Base-by-base conservation (phyloP, 2,888 invertebrate genomes). In the Agrotis puta region DNA sequence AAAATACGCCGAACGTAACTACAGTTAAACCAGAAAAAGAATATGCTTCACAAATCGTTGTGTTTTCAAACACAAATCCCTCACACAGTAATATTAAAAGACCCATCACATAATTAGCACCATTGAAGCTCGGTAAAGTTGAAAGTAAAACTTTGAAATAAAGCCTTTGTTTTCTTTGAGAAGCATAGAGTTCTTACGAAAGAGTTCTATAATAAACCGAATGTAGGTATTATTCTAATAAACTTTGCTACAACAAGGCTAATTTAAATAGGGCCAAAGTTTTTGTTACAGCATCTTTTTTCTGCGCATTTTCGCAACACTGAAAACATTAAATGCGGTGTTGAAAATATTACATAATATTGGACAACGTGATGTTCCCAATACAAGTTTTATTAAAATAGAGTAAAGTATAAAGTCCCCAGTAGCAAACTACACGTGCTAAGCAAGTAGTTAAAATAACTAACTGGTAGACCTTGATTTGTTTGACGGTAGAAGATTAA, bases 201-300 rank as follows among this genome's bases (percentile, higher is more conserved):
- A 59, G 43, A 45, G 33, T 39, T 48, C 39, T 50, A 56, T 51
- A 56, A 56, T 56, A 33, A 51, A 14, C 24, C 24, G 9, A 74
- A 58, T 50, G 47, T 39, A 39, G 39, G 11, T 68, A 63, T 56
- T 43, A 63, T 62, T 62, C 4, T 45, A 61, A 62, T 24, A 39
- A 57, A 61, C 39, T 39, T 39, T 39, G 64, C 61, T 57, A 45
- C 62, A 64, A 51, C 80, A 50, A 39, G 47, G 24, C 56, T 51
- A 39, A 57, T 69, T 81, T 61, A 22, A 68, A 75, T 51, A 61
- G 45, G 16, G 18, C 27, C 33, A 43, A 39, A 27, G 50, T 59
- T 75, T 43, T 80, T 56, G 59, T 76, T 75, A 53, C 51, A 24
- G 24, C 13, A 16, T 59, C n/a, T 69, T 68, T 81, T 81, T 43